Percentiles rank a stretch among this genome's conserved stretches.
Conservation (phyloP, 2,113 vertebrate genomes). For the Nibea coibor region DNA sequence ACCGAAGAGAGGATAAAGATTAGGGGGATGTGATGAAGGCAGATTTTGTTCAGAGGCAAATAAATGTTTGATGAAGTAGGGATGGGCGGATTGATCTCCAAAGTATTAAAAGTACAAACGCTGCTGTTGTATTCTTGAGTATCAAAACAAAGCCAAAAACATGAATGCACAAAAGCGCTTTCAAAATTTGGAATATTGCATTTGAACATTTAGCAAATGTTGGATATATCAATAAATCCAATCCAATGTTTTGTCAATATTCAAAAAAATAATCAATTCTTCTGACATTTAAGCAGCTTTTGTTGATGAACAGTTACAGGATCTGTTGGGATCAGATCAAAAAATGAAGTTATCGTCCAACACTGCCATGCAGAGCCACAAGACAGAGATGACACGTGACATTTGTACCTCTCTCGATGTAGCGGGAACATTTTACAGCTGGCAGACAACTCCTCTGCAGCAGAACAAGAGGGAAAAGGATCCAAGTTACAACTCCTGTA, state of each 20-base stretch:
- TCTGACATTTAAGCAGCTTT: not conserved
- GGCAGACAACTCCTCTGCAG: constrained; percentile 73
- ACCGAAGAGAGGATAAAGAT: constrained; percentile 18
- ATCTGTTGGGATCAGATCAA: constrained; percentile 28
- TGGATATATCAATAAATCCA: no score
- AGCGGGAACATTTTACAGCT: constrained; percentile 82
- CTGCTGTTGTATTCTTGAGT: constrained; percentile 17
- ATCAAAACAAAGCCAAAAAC: constrained; percentile 13
- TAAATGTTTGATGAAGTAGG: constrained; percentile 57
- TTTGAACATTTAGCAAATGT: constrained; percentile 6
- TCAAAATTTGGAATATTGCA: not conserved
- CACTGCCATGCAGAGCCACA: constrained; percentile 63
- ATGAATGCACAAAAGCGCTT: not conserved
- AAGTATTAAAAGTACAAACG: constrained; percentile 20
- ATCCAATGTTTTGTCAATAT: not conserved
- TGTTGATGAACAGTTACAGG: constrained; percentile 16
- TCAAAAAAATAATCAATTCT: constrained; percentile 12
- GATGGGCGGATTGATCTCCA: constrained; percentile 58
- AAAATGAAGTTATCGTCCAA: constrained; percentile 43
- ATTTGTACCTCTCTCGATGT: constrained; percentile 81
- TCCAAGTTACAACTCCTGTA: constrained; percentile 43
- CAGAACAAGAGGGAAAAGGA: constrained; percentile 53
- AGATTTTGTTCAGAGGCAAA: constrained; percentile 28
- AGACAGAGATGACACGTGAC: constrained; percentile 44
- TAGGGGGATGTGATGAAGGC: constrained; percentile 9